These are phyloP conservation scores for Vulpes vulpes DNA, from an alignment of 2,113 vertebrate genomes.

Conservation along the genomic window DNA sequence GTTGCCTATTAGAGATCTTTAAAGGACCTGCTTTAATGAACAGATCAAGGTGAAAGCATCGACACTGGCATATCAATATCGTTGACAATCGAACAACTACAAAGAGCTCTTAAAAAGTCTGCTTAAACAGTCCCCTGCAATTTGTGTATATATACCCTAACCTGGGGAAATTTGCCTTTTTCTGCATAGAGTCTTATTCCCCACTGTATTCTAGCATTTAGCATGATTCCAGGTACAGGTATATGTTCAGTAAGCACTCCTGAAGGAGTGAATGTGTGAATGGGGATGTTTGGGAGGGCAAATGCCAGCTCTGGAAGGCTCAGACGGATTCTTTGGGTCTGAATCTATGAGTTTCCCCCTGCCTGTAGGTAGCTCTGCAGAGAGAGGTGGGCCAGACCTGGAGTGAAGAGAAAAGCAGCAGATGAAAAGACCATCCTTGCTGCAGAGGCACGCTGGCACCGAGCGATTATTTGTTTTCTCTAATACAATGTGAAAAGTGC, in stretches of 20 bases:
- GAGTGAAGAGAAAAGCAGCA: background rate
- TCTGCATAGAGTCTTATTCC: background rate
- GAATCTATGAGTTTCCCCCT: too few species aligned
- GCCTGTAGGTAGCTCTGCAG: background rate
- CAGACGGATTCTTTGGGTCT: background rate
- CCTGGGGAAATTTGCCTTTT: background rate
- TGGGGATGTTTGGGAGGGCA: background rate
- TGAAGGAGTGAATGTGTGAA: background rate
- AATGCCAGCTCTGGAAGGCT: background rate
- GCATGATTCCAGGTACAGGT: background rate
- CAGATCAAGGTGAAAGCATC: background rate
- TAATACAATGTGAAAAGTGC: conserved; percentile 75
- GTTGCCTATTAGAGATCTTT: background rate
- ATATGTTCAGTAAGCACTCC: background rate
- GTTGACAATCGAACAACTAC: background rate
- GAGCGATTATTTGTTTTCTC: conserved; percentile 79
- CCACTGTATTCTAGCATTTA: background rate
- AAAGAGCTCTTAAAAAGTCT: background rate
- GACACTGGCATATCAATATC: background rate
- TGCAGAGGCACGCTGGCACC: background rate
- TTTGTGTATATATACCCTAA: background rate
- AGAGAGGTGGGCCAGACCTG: background rate
- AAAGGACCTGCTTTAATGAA: background rate
- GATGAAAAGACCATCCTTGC: conserved; percentile 4
- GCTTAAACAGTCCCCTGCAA: background rate